A percentile compares a stretch with the other conserved stretches of the same genome.
Conservation (phyloP, 2,888 invertebrate genomes). For the Sphaerophoria rueppellii region DNA sequence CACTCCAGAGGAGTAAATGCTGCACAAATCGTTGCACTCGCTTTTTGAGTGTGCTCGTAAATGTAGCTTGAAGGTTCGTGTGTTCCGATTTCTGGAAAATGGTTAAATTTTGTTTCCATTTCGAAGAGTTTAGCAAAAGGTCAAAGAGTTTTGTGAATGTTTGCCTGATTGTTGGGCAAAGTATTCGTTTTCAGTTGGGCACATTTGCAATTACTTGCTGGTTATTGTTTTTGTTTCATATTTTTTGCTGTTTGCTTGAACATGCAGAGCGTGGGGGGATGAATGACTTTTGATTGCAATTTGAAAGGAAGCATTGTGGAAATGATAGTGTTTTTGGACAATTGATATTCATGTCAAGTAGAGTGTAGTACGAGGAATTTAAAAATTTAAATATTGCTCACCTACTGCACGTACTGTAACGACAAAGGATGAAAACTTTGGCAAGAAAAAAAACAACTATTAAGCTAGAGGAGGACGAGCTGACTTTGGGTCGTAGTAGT, state of each 20-base stretch:
- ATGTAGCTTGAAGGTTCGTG: conserved; percentile 10
- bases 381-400: too few relatives aligned
- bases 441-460: too few relatives aligned
- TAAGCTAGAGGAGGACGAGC: too few relatives aligned
- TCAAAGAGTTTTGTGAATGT: conserved; percentile 47
- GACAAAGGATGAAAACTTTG: too few relatives aligned
- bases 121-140: conserved; percentile 55
- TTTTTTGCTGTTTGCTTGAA: conserved; percentile 1
- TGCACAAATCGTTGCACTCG: conserved; percentile 47
- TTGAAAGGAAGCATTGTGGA: background rate
- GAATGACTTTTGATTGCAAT: conserved; percentile 38
- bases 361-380: too few relatives aligned
- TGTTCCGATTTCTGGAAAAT: conserved; percentile 41
- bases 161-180: conserved; percentile 40
- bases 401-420: too few relatives aligned
- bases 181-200: conserved; percentile 20
- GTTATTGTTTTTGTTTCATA: background rate
- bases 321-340: background rate
- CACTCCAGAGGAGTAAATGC: conserved; percentile 35
- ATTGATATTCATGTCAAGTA: too few relatives aligned
- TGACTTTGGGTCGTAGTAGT: too few relatives aligned
- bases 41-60: conserved; percentile 31
- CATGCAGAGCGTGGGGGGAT: conserved; percentile 10
- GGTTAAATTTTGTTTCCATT: conserved; percentile 45
- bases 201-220: background rate